These are phyloP conservation scores for Rhingia rostrata DNA, from an alignment of 2,888 invertebrate genomes.

Conservation along the genomic window DNA sequence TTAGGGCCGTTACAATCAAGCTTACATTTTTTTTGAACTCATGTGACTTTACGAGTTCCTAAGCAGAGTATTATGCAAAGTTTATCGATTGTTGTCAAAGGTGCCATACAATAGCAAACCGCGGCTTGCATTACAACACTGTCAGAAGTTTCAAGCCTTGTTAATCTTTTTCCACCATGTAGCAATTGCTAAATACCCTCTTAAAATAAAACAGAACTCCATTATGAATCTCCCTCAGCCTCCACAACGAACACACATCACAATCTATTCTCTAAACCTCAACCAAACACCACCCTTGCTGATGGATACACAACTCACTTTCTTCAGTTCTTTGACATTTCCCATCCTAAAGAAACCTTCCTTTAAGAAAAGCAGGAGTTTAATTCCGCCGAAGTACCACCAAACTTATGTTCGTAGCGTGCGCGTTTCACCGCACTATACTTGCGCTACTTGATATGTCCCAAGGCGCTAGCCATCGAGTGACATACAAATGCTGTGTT, in stretches of 20 bases:
- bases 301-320: constrained; percentile 24
- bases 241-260: neutral
- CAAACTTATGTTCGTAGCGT: constrained; percentile 51
- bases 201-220: no score
- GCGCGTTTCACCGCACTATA: constrained; percentile 48
- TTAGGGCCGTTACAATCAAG: no score
- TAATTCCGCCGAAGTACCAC: constrained; percentile 2
- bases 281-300: neutral
- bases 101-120: no score
- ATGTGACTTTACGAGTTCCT: no score
- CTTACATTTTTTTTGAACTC: no score
- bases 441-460: constrained; percentile 66
- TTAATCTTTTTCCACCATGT: no score
- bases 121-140: no score
- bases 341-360: constrained; percentile 23
- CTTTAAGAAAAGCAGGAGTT: constrained; percentile 2
- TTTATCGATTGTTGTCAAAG: no score
- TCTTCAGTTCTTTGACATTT: constrained; percentile 63
- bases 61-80: no score
- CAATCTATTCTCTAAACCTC: neutral
- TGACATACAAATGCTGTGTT: constrained; percentile 67
- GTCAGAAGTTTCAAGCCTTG: no score
- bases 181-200: no score
- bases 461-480: constrained; percentile 65
- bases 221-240: no score